phyloP scores from a whole-genome alignment of 2,888 invertebrate species.

The Latheticus oryzae region DNA sequence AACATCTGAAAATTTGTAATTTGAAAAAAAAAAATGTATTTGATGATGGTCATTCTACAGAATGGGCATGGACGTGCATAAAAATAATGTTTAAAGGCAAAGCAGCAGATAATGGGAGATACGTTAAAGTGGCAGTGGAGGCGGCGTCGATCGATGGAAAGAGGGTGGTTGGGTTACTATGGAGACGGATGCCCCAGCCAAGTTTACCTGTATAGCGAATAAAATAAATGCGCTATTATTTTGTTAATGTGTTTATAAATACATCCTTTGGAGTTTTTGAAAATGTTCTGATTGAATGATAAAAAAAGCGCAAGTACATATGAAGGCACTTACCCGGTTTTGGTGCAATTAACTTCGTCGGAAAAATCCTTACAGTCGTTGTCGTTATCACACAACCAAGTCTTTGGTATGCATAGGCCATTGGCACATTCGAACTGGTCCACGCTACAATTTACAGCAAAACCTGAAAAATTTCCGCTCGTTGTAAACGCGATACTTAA shows the following conservation, averaged over 20 bases:
- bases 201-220: constrained; percentile 40
- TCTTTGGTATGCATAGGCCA: constrained; percentile 80
- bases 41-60: no score
- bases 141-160: constrained; percentile 43
- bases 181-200: constrained; percentile 39
- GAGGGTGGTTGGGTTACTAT: constrained; percentile 44
- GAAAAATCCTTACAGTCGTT: constrained; percentile 85
- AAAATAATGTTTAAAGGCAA: constrained; percentile 33
- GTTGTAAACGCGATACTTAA: neutral
- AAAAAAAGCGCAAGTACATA: no score
- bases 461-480: constrained; percentile 54
- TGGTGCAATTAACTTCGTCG: constrained; percentile 81
- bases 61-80: constrained; percentile 26
- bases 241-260: constrained; percentile 20
- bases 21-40: no score
- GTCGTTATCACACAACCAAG: constrained; percentile 81
- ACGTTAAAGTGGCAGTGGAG: constrained; percentile 36
- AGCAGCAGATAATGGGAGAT: constrained; percentile 36
- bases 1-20: constrained; percentile 71
- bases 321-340: constrained; percentile 70
- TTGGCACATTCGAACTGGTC: constrained; percentile 83
- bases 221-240: constrained; percentile 32
- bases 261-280: no score
- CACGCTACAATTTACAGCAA: constrained; percentile 72
- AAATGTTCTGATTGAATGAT: no score